Percentiles rank a stretch among this genome's conserved stretches.
phyloP scores from a whole-genome alignment of 2,797 vertebrate species.

The Numenius phaeopus region DNA sequence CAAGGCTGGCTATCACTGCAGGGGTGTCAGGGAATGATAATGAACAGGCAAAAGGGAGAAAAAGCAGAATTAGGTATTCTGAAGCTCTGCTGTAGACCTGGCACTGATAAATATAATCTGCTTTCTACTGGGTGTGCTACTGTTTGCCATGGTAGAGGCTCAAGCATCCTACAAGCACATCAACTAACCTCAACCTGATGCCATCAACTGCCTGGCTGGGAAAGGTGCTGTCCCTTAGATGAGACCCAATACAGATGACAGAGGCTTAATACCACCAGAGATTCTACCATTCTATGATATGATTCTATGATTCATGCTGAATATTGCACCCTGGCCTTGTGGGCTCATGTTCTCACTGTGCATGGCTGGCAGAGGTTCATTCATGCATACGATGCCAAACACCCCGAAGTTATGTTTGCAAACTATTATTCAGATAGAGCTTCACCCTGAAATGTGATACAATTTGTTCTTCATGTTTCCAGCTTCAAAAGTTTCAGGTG shows the following conservation, averaged over 20 bases:
- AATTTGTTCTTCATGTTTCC: neutral
- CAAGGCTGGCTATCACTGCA: neutral
- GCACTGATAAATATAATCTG: neutral
- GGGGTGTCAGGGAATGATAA: neutral
- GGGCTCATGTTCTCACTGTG: fast-evolving
- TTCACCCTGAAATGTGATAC: neutral
- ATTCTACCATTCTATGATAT: neutral
- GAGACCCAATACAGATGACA: neutral
- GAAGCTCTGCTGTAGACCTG: neutral
- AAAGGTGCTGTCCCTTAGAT: neutral
- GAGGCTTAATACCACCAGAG: neutral
- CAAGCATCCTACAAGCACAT: fast-evolving
- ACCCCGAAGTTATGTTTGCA: neutral
- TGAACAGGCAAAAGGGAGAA: neutral
- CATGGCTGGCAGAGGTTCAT: neutral
- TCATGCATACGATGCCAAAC: neutral
- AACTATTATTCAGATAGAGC: neutral
- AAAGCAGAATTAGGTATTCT: neutral
- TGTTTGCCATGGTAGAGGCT: fast-evolving
- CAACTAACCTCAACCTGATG: neutral
- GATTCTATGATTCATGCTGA: neutral
- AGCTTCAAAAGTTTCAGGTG: constrained; percentile 16
- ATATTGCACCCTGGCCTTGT: neutral
- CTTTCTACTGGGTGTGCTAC: fast-evolving
- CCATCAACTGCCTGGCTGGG: neutral